Percentiles rank a stretch among this genome's conserved stretches.
These are phyloP conservation scores for Andrena camellia DNA, from an alignment of 2,888 invertebrate genomes.

Conservation along the genomic window DNA sequence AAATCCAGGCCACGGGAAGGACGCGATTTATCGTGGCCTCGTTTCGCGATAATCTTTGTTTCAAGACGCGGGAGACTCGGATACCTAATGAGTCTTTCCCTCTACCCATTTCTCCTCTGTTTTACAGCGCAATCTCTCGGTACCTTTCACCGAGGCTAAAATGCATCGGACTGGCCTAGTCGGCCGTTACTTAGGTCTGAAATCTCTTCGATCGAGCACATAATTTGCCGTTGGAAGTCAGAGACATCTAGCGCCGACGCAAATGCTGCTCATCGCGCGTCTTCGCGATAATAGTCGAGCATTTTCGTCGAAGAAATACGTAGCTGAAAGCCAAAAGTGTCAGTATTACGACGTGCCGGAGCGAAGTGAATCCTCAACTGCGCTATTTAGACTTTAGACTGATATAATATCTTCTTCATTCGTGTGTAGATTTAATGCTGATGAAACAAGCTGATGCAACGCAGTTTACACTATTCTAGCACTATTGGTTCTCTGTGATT, in stretches of 20 bases:
- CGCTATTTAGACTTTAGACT: no score
- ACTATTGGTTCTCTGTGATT: no score
- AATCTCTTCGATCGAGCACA: conserved; percentile 29
- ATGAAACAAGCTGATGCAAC: no score
- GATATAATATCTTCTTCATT: no score
- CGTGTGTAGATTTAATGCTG: no score
- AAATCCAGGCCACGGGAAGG: conserved; percentile 56
- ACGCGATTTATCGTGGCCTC: conserved; percentile 57
- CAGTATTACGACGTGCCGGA: no score
- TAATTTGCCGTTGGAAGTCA: neutral
- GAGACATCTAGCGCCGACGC: neutral
- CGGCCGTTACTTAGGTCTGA: conserved; percentile 28
- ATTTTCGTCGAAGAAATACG: neutral
- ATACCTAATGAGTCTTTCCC: conserved; percentile 29
- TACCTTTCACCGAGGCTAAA: conserved; percentile 17
- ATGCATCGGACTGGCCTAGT: conserved; percentile 20
- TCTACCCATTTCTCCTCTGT: conserved; percentile 11
- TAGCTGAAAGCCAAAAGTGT: no score
- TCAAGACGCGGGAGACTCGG: conserved; percentile 56
- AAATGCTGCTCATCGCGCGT: neutral
- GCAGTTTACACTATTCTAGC: no score
- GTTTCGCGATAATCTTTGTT: conserved; percentile 64
- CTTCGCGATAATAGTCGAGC: neutral
- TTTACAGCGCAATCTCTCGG: conserved; percentile 2
- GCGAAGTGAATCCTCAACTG: no score